phyloP scores from a whole-genome alignment of 2,888 invertebrate genomes.

The Callyntrura sp. region DNA sequence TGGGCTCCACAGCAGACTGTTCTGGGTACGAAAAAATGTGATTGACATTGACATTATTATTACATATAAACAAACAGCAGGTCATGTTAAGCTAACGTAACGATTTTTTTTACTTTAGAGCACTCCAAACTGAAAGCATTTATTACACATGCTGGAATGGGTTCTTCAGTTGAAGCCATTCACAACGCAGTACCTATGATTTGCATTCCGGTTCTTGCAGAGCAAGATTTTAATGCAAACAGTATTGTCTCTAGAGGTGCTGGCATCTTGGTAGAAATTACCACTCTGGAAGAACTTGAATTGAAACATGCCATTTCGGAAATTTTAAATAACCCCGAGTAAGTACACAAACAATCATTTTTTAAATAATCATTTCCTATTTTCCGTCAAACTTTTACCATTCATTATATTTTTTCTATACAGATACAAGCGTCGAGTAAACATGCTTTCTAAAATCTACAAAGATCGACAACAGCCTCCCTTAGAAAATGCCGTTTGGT shows the following conservation, averaged over 20 bases:
- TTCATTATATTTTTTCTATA: not conserved
- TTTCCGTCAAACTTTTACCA: not conserved
- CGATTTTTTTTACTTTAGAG: slow-evolving; percentile 56
- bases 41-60: not conserved
- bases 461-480: slow-evolving; percentile 13
- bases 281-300: slow-evolving; percentile 58
- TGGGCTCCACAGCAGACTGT: slow-evolving; percentile 76
- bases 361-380: too few relatives aligned
- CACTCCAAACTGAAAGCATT: slow-evolving; percentile 80
- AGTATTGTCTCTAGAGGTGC: slow-evolving; percentile 50
- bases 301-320: slow-evolving; percentile 75
- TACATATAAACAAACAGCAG: too few relatives aligned
- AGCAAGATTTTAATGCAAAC: slow-evolving; percentile 81
- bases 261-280: slow-evolving; percentile 79
- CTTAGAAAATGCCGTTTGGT: slow-evolving; percentile 68
- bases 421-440: slow-evolving; percentile 33
- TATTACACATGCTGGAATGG: slow-evolving; percentile 80
- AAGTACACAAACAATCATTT: not conserved
- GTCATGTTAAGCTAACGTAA: not conserved
- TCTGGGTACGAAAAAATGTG: slow-evolving; percentile 46
- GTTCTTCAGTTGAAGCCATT: slow-evolving; percentile 79
- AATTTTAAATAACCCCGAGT: slow-evolving; percentile 55
- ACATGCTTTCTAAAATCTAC: not conserved
- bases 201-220: slow-evolving; percentile 78
- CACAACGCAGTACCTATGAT: slow-evolving; percentile 76